Conservation (phyloP, 2,797 vertebrate species). For the Semaprochilodus insignis region DNA sequence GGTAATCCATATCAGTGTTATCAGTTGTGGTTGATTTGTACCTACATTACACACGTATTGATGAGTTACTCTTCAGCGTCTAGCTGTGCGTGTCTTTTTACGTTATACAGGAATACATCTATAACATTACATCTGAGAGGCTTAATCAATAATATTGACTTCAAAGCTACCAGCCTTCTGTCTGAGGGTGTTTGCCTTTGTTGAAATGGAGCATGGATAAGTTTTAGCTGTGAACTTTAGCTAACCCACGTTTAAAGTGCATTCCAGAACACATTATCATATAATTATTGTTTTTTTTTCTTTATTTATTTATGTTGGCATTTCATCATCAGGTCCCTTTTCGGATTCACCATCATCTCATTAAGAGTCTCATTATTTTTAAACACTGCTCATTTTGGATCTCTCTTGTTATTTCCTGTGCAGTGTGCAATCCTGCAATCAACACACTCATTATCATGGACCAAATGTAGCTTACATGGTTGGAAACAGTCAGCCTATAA, state of each 20-base stretch:
- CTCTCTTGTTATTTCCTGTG: constrained; percentile 41
- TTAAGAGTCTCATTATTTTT: constrained; percentile 50
- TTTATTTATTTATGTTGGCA: constrained; percentile 20
- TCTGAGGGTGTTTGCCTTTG: background rate
- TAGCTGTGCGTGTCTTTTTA: background rate
- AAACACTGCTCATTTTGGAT: constrained; percentile 36
- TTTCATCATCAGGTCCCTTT: constrained; percentile 31
- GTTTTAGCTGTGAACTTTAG: constrained; percentile 31
- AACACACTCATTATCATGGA: constrained; percentile 41
- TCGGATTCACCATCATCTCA: constrained; percentile 45
- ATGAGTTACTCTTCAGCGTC: background rate
- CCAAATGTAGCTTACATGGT: constrained; percentile 45
- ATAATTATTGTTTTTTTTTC: constrained; percentile 1
- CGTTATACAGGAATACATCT: constrained; percentile 14
- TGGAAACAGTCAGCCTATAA: constrained; percentile 45
- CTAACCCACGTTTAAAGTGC: constrained; percentile 21
- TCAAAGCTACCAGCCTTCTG: background rate
- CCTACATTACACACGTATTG: background rate
- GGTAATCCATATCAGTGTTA: background rate
- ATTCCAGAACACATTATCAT: constrained; percentile 21
- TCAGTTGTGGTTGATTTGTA: background rate
- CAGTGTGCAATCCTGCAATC: constrained; percentile 29
- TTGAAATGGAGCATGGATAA: background rate
- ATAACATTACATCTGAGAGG: constrained; percentile 3
- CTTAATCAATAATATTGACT: constrained; percentile 41